Percentiles rank a stretch among this genome's conserved stretches.
Evolutionary conservation across 2,113 vertebrate genomes (phyloP).

Genomic region (Otis tarda): DNA sequence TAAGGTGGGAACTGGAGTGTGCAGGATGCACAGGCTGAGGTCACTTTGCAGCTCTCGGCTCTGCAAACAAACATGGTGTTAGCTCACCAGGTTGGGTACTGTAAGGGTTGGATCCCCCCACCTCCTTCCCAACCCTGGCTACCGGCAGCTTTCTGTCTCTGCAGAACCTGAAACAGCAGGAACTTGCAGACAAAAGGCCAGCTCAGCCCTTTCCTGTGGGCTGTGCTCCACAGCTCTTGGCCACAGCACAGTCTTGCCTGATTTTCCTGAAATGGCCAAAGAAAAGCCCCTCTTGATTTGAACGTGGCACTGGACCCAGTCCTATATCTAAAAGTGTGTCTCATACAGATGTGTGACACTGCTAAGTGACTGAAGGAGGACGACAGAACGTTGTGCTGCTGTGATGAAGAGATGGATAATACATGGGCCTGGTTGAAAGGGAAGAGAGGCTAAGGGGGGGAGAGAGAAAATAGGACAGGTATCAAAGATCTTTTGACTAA

Average conservation of each 20-base stretch:
- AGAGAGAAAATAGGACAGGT: background rate
- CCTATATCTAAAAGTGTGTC: background rate
- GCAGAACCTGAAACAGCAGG: background rate
- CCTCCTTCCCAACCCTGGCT: background rate
- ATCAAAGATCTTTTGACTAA: background rate
- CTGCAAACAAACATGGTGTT: background rate
- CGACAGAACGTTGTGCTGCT: background rate
- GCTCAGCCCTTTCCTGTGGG: background rate
- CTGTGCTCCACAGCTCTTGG: background rate
- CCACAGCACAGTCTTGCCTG: background rate
- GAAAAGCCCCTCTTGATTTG: background rate
- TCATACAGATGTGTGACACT: background rate
- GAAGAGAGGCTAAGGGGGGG: background rate
- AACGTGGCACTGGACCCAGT: background rate
- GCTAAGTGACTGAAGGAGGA: background rate
- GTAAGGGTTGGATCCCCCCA: background rate
- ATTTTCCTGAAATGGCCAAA: background rate
- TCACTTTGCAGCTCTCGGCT: background rate
- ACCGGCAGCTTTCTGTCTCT: background rate
- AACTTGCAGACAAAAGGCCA: background rate
- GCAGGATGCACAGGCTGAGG: background rate
- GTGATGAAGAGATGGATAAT: background rate
- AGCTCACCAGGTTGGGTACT: background rate
- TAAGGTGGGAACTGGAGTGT: background rate
- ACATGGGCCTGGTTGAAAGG: background rate